Evolutionary conservation across 2,888 invertebrate genomes (phyloP), one percentile per base, ranked within the genome.

Genomic region (Nipponacmea schrenckii): DNA sequence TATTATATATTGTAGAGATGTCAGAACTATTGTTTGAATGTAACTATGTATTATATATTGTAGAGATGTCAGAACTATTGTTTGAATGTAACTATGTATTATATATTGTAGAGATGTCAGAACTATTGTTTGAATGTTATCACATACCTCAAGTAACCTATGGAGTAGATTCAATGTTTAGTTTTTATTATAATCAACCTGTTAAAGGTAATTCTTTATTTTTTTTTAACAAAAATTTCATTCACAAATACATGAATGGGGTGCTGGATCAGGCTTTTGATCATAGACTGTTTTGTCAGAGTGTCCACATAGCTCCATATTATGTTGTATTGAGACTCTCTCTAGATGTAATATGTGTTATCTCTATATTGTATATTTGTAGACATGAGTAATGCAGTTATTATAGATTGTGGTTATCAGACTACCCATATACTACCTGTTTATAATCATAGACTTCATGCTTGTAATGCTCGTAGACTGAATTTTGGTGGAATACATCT

Each of bases 61-160:
- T n/a, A n/a, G n/a, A n/a, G n/a, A n/a, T n/a, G n/a, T n/a, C n/a
- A n/a, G n/a, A n/a, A n/a, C n/a, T n/a, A n/a, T n/a, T n/a, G n/a
- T n/a, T n/a, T n/a, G n/a, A n/a, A n/a, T n/a, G n/a, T n/a, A n/a
- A n/a, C n/a, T n/a, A n/a, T n/a, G n/a, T n/a, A n/a, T n/a, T n/a
- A n/a, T 78, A 81, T 80, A 71, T 91, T 92, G 74, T 87, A 96
- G 96, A 96, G 83, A 96, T 97, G 96, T 95, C 95, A 1, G 97
- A 97, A 87, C 90, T 97, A 70, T 90, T 97, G 63, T 97, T 97
- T 90, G 97, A 97, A 90, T 96, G 95, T 77, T 97, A 97, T 86
- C 92, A 93, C 62, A 92, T 97, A 3, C 96, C 97, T 5, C 92
- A 93, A 0, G 91, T 97, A 24, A 92, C 93, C 68, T 97, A 96